phyloP scores from a whole-genome alignment of 2,797 vertebrate genomes.

The Lemur catta region DNA sequence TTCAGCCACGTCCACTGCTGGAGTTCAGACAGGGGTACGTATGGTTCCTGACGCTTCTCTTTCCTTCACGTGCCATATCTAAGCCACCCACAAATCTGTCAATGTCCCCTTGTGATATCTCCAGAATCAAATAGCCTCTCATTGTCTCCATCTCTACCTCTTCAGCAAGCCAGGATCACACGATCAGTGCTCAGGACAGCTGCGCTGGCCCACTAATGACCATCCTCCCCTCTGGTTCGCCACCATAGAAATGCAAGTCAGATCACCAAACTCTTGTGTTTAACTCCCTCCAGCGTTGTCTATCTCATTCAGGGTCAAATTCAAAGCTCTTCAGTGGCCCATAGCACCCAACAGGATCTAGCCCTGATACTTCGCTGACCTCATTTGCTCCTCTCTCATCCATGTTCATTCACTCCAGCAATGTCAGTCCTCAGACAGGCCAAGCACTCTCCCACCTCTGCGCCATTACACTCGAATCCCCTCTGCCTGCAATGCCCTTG shows the following conservation, averaged over 20 bases:
- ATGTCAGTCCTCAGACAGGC: not conserved
- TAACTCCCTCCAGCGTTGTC: not conserved
- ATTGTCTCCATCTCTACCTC: not conserved
- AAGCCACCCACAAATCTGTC: not conserved
- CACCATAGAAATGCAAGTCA: not conserved
- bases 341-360: accelerated
- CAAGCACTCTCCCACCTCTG: not conserved
- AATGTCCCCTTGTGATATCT: not conserved
- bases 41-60: not conserved
- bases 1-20: not conserved
- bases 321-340: not conserved
- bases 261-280: not conserved
- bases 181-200: not conserved
- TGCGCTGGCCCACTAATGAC: not conserved
- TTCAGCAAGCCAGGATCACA: not conserved
- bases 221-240: not conserved
- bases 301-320: not conserved
- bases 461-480: not conserved
- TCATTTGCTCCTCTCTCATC: not conserved
- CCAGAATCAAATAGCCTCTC: not conserved
- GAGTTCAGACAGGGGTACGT: not conserved
- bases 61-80: not conserved
- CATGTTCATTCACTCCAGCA: not conserved
- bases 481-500: accelerated
- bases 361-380: not conserved